Percentiles rank a stretch among this genome's conserved stretches.
Conservation (phyloP, 2,113 vertebrate species). For the Trichechus manatus region DNA sequence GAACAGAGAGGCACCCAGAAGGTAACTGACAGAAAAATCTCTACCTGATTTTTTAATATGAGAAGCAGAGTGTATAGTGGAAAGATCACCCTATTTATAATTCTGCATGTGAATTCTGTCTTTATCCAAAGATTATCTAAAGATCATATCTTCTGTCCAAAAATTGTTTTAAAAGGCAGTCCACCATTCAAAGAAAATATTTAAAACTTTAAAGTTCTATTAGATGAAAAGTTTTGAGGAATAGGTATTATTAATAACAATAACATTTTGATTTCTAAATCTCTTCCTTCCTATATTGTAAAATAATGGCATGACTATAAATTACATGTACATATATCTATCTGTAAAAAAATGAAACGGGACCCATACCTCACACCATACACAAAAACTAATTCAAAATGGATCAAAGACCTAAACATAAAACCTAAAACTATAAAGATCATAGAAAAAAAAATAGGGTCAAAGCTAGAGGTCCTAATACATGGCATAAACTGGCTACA, state of each 20-base stretch:
- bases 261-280: slow-evolving; percentile 31
- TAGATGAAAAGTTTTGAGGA: not conserved
- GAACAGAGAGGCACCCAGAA: not conserved
- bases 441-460: too few species aligned
- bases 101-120: not conserved
- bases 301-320: not conserved
- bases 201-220: not conserved
- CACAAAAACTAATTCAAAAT: too few species aligned
- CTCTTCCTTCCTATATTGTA: not conserved
- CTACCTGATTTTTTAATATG: not conserved
- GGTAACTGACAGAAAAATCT: not conserved
- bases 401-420: too few species aligned
- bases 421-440: too few species aligned
- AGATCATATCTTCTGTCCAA: not conserved
- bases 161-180: not conserved
- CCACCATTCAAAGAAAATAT: not conserved
- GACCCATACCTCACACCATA: too few species aligned
- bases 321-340: too few species aligned
- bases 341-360: too few species aligned
- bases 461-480: too few species aligned
- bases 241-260: not conserved
- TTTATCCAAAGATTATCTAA: not conserved
- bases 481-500: too few species aligned
- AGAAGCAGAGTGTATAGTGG: too few species aligned
- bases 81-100: not conserved